Conservation (phyloP, 2,888 invertebrate species). For the Lasioglossum leucozonium region DNA sequence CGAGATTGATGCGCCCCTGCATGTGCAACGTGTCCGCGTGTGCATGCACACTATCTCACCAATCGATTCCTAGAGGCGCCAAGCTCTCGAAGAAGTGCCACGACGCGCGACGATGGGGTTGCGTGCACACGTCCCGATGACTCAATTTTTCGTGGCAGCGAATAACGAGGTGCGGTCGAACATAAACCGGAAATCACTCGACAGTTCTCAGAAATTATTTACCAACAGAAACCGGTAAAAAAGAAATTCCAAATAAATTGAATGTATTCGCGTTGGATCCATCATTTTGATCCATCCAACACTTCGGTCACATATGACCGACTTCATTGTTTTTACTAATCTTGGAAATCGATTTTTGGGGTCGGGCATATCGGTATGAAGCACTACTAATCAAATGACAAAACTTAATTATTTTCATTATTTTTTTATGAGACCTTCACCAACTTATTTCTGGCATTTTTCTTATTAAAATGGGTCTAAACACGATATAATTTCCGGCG, state of each 20-base stretch:
- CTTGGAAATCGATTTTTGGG: neutral
- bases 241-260: neutral
- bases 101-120: neutral
- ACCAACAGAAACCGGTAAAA: neutral
- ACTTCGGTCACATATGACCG: too few species aligned
- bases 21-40: neutral
- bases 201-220: neutral
- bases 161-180: neutral
- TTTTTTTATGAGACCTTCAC: too few species aligned
- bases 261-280: too few species aligned
- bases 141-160: constrained; percentile 18
- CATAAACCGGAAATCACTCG: neutral
- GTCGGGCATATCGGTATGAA: too few species aligned
- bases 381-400: too few species aligned
- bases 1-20: constrained; percentile 23
- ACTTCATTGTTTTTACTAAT: neutral
- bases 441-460: too few species aligned
- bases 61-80: constrained; percentile 16
- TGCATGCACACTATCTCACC: neutral
- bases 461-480: too few species aligned
- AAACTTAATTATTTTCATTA: too few species aligned
- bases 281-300: neutral
- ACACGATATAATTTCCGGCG: too few species aligned
- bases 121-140: constrained; percentile 9
- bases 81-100: neutral